These are phyloP conservation scores for Ctenodactylus gundi DNA, from an alignment of 2,113 vertebrate species.

Conservation along the genomic window DNA sequence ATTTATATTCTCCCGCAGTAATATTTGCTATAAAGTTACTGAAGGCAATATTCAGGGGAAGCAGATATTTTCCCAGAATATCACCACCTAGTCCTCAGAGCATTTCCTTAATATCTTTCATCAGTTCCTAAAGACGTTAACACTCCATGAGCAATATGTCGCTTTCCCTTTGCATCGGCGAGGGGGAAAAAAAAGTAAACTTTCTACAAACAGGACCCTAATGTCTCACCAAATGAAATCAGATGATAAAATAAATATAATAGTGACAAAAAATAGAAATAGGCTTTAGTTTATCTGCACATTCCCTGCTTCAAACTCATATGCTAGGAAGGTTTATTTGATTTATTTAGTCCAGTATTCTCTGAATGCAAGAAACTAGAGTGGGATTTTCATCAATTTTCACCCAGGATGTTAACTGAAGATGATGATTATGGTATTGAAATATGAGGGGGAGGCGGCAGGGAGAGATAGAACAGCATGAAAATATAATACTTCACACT, in stretches of 20 bases:
- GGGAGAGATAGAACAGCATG: not conserved
- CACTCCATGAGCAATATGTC: constrained; percentile 77
- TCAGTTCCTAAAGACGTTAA: constrained; percentile 77
- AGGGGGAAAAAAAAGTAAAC: constrained; percentile 63
- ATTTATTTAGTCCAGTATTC: constrained; percentile 59
- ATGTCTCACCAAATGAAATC: constrained; percentile 64
- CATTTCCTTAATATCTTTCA: constrained; percentile 76
- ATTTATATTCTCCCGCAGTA: constrained; percentile 73
- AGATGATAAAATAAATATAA: constrained; percentile 60
- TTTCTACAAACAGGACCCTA: constrained; percentile 57
- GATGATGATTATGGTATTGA: constrained; percentile 20
- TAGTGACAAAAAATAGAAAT: constrained; percentile 55
- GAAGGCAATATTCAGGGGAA: constrained; percentile 78
- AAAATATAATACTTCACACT: not conserved
- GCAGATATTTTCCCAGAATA: constrained; percentile 73
- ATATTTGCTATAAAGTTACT: constrained; percentile 72
- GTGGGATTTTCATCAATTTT: not conserved
- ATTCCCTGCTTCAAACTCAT: constrained; percentile 17
- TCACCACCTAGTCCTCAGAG: constrained; percentile 68
- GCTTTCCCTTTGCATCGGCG: constrained; percentile 70
- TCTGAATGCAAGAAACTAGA: not conserved
- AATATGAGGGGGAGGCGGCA: not conserved
- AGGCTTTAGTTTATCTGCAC: constrained; percentile 1
- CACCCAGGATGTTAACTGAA: constrained; percentile 15
- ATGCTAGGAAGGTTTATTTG: constrained; percentile 49